These are phyloP conservation scores for Tanaodytes sp. DNA, from an alignment of 2,888 invertebrate genomes.

Conservation along the genomic window DNA sequence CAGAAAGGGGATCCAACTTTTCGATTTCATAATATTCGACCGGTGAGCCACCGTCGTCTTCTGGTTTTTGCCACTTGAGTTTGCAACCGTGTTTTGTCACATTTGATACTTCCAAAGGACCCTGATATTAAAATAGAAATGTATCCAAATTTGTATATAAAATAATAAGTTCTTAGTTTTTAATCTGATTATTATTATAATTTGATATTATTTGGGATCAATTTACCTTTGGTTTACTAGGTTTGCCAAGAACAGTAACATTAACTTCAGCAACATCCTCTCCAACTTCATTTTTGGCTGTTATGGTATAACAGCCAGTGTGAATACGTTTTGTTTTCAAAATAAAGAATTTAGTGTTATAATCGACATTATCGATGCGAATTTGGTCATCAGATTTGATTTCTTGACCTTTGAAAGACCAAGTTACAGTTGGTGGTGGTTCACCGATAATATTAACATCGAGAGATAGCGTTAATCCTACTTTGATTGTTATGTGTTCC, in stretches of 20 bases:
- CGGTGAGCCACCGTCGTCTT: conserved; percentile 95
- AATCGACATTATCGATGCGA: conserved; percentile 88
- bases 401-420: conserved; percentile 86
- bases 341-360: conserved; percentile 92
- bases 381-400: conserved; percentile 77
- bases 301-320: conserved; percentile 90
- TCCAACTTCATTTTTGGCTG: conserved; percentile 93
- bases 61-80: conserved; percentile 93
- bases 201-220: neutral
- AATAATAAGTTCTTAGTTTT: too few species aligned
- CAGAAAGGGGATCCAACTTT: conserved; percentile 92
- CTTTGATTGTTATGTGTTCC: conserved; percentile 87
- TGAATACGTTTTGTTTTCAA: conserved; percentile 86
- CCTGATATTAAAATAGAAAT: conserved; percentile 70
- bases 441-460: conserved; percentile 94
- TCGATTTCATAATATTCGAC: conserved; percentile 97
- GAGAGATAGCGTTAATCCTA: conserved; percentile 88
- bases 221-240: conserved; percentile 79
- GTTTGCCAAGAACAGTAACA: conserved; percentile 88
- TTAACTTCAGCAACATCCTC: conserved; percentile 93
- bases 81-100: conserved; percentile 94
- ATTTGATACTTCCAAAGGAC: conserved; percentile 90
- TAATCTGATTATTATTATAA: too few species aligned
- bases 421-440: conserved; percentile 92
- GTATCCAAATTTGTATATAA: neutral